Evolutionary conservation across 2,888 invertebrate genomes (phyloP).

Genomic region (Exocentrus adspersus): DNA sequence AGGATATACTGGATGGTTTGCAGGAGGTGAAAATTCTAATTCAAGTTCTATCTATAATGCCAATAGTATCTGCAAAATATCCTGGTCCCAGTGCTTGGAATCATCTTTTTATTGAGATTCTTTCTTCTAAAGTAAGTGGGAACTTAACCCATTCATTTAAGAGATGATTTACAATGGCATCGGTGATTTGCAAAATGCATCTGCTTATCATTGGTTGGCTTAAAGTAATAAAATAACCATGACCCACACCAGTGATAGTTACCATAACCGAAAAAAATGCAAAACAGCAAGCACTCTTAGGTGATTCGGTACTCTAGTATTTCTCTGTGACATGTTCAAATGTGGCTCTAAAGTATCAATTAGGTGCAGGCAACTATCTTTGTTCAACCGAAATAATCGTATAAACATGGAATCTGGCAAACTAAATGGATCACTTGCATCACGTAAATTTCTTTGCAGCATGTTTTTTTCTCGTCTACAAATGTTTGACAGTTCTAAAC

Average conservation of each 20-base stretch:
- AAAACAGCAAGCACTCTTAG: too few relatives aligned
- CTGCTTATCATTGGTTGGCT: background rate
- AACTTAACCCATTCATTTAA: background rate
- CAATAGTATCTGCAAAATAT: constrained; percentile 14
- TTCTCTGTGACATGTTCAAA: too few relatives aligned
- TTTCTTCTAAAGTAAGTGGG: background rate
- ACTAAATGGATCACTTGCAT: too few relatives aligned
- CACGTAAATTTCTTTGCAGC: too few relatives aligned
- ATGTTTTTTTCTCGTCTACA: too few relatives aligned
- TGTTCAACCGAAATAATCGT: too few relatives aligned
- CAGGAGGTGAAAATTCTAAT: constrained; percentile 19
- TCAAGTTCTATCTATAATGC: constrained; percentile 23
- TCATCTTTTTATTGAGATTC: too few relatives aligned
- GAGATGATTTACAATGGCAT: background rate
- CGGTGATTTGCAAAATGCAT: background rate
- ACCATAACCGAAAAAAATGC: background rate
- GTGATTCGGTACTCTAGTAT: too few relatives aligned
- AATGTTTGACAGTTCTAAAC: too few relatives aligned
- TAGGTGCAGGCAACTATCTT: too few relatives aligned
- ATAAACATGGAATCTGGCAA: too few relatives aligned
- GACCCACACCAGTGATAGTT: background rate
- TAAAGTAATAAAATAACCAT: background rate
- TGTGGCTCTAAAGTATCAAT: too few relatives aligned
- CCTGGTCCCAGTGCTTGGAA: background rate
- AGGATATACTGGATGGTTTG: constrained; percentile 23